Evolutionary conservation across 2,888 invertebrate species (phyloP).

Genomic region (Mactromeris polynyma): DNA sequence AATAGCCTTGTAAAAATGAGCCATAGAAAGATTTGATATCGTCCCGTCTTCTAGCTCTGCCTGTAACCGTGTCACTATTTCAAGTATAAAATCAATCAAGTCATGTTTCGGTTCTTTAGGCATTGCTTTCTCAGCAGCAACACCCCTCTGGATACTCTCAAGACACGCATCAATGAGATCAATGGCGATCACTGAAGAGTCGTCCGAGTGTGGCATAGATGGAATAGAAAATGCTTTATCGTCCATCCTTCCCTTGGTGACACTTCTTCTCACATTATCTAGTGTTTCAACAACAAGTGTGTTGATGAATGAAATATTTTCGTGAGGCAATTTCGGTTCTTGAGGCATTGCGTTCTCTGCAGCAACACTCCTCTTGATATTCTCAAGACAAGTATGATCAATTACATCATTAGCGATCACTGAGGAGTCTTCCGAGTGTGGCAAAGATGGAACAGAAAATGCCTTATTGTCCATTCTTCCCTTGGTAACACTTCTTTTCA

Average conservation of each 20-base stretch:
- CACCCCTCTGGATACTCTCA: constrained; percentile 34
- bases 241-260: constrained; percentile 58
- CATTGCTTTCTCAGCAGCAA: not conserved
- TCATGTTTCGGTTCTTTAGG: constrained; percentile 3
- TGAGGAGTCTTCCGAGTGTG: constrained; percentile 50
- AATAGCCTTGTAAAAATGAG: constrained; percentile 59
- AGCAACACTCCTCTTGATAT: constrained; percentile 30
- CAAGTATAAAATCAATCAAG: constrained; percentile 59
- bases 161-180: constrained; percentile 52
- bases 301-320: constrained; percentile 56
- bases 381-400: constrained; percentile 34
- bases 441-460: constrained; percentile 61
- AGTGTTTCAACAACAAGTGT: constrained; percentile 70
- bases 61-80: constrained; percentile 49
- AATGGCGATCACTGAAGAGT: constrained; percentile 45
- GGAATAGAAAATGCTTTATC: constrained; percentile 64
- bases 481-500: constrained; percentile 66
- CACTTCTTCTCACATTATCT: constrained; percentile 67
- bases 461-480: constrained; percentile 60
- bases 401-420: constrained; percentile 31
- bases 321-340: not conserved
- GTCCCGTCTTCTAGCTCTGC: constrained; percentile 54
- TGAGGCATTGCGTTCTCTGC: not conserved
- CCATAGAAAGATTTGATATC: constrained; percentile 66
- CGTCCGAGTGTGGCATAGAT: constrained; percentile 50